Conservation (phyloP, 2,888 invertebrate genomes). For the Eurois occulta region DNA sequence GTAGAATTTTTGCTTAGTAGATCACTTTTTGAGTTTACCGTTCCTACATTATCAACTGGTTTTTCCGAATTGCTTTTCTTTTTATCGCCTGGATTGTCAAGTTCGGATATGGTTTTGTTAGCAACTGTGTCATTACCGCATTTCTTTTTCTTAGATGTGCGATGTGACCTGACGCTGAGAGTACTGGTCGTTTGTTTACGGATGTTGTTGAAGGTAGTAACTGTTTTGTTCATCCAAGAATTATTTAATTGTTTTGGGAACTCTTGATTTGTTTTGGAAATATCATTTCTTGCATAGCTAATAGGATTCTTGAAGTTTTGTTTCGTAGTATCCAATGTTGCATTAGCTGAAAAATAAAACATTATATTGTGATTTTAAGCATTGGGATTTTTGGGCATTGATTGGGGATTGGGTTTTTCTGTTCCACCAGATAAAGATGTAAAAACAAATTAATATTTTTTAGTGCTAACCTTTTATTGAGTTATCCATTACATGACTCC, state of each 20-base stretch:
- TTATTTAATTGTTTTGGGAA: conserved; percentile 43
- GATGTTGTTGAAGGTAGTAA: conserved; percentile 55
- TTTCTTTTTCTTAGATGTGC: conserved; percentile 61
- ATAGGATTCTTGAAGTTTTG: conserved; percentile 41
- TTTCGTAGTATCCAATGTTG: conserved; percentile 23
- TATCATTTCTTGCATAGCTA: conserved; percentile 21
- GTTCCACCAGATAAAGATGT: background rate
- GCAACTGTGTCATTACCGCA: conserved; percentile 48
- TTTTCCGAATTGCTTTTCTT: conserved; percentile 25
- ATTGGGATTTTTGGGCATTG: no score
- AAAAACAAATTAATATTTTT: background rate
- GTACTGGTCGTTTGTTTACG: conserved; percentile 63
- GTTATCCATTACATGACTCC: conserved; percentile 59
- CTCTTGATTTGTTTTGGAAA: conserved; percentile 30
- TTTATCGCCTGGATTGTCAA: conserved; percentile 16
- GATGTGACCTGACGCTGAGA: conserved; percentile 68
- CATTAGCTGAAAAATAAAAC: conserved; percentile 50
- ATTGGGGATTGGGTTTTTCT: no score
- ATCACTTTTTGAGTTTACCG: conserved; percentile 16
- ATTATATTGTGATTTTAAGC: background rate
- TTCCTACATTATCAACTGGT: conserved; percentile 5
- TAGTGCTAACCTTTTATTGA: conserved; percentile 52
- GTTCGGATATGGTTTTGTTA: conserved; percentile 31
- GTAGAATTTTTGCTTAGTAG: conserved; percentile 19
- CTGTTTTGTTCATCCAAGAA: conserved; percentile 46